phyloP scores from a whole-genome alignment of 2,888 invertebrate species.

The Iphiclides podalirius region DNA sequence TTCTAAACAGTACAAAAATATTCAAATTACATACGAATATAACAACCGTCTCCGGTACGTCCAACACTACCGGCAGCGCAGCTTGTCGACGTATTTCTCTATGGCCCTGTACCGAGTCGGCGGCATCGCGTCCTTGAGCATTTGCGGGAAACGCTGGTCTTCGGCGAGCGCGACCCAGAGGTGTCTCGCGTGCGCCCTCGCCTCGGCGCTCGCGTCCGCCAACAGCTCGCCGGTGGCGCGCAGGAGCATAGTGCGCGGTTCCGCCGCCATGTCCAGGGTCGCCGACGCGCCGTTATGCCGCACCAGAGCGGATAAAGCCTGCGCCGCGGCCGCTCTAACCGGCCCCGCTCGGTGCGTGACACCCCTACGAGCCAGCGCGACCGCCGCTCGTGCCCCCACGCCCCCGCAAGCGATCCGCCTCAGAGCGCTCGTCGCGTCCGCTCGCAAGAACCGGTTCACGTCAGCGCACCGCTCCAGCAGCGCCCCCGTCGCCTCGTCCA shows the following conservation, averaged over 20 bases:
- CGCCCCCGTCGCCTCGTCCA: slow-evolving; percentile 91
- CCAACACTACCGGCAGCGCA: slow-evolving; percentile 59
- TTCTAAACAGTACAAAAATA: slow-evolving; percentile 19
- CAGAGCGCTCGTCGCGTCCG: slow-evolving; percentile 91
- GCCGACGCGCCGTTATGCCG: slow-evolving; percentile 87
- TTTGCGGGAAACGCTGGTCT: slow-evolving; percentile 87
- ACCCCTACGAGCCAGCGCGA: slow-evolving; percentile 84
- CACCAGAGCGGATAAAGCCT: slow-evolving; percentile 86
- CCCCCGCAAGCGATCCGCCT: slow-evolving; percentile 90
- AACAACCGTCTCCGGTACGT: neutral
- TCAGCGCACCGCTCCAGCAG: slow-evolving; percentile 94
- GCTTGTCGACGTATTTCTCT: slow-evolving; percentile 86
- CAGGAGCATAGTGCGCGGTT: slow-evolving; percentile 89
- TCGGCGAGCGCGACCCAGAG: slow-evolving; percentile 86
- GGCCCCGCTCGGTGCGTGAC: slow-evolving; percentile 91
- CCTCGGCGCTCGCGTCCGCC: slow-evolving; percentile 92
- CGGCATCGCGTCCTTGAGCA: slow-evolving; percentile 89
- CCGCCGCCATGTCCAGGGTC: slow-evolving; percentile 85
- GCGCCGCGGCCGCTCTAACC: slow-evolving; percentile 91
- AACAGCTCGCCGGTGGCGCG: slow-evolving; percentile 90
- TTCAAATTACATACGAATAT: slow-evolving; percentile 10
- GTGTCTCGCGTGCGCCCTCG: slow-evolving; percentile 89
- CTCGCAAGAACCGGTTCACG: slow-evolving; percentile 94
- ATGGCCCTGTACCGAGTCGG: slow-evolving; percentile 89
- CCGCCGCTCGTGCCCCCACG: slow-evolving; percentile 83